Conservation (phyloP, 92 coral and sea anemone species). For the Phenganax marumi region DNA sequence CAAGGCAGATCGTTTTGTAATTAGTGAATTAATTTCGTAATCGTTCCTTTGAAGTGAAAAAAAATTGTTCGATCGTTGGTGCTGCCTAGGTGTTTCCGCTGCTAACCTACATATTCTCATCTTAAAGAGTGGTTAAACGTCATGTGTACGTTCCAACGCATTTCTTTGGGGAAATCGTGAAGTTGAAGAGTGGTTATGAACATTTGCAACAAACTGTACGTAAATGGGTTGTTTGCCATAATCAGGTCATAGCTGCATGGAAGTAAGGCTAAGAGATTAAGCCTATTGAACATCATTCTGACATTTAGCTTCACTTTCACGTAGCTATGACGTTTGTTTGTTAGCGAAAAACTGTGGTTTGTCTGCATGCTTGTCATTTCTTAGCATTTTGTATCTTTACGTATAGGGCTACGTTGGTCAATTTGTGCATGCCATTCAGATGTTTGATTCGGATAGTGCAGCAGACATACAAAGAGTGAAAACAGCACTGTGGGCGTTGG, state of each 20-base stretch:
- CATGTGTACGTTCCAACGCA: slow-evolving; percentile 85
- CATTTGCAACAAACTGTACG: slow-evolving; percentile 82
- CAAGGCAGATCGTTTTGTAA: too few relatives aligned
- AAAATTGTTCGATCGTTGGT: too few relatives aligned
- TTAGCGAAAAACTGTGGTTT: too few relatives aligned
- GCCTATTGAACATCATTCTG: too few relatives aligned
- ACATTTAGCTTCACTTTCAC: too few relatives aligned
- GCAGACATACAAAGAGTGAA: slow-evolving; percentile 72
- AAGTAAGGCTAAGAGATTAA: too few relatives aligned
- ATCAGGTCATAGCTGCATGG: too few relatives aligned
- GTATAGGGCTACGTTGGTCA: slow-evolving; percentile 79
- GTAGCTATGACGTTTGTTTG: too few relatives aligned
- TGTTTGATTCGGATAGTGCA: slow-evolving; percentile 70
- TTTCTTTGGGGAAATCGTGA: slow-evolving; percentile 86
- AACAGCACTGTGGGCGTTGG: slow-evolving; percentile 98
- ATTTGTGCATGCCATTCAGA: slow-evolving; percentile 71
- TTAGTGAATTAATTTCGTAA: too few relatives aligned
- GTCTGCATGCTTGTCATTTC: too few relatives aligned
- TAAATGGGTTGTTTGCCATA: too few relatives aligned
- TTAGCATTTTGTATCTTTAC: not conserved
- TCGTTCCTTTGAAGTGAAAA: too few relatives aligned
- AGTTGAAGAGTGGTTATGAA: slow-evolving; percentile 89
- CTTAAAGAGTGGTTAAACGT: slow-evolving; percentile 26
- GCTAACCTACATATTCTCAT: not conserved
- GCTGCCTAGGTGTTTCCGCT: not conserved